Evolutionary conservation across 2,797 vertebrate species (phyloP), one percentile per base, ranked within the genome.

Genomic region (Trachurus trachurus): DNA sequence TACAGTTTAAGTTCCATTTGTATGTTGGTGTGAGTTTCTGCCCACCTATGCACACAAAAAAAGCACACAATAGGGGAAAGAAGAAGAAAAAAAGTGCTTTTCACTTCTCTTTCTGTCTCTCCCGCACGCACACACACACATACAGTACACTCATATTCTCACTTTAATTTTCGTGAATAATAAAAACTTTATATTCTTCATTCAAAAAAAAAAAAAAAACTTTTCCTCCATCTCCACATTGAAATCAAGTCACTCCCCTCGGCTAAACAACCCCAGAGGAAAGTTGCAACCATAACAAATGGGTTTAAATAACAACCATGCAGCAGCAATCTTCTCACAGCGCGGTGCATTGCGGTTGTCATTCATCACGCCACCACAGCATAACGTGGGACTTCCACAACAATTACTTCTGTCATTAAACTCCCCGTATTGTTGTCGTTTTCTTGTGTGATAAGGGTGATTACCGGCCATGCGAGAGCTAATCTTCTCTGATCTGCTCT

Each of bases 401-500:
- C 90, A 87, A 94, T 91, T 91, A 92, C 89, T 71, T 64, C 82
- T 80, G 71, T 83, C 90, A 92, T 94, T 92, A 93, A 93, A 89
- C 91, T 92, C 86, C 61, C 62, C 4, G 87, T 76, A 65, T 88
- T 87, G 89, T 91, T 91, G 90, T 89, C 69, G 76, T 89, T 93
- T 89, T 88, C 89, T 82, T 29, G 81, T 87, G 91, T 88, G 89
- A 95, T 94, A 93, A 91, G 90, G 84, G 70, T 80, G 90, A 94
- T 94, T 93, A 92, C 91, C 76, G 87, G 87, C 88, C 89, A 90
- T 90, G 85, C 76, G 74, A 71, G 75, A 81, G 66, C 89, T 94
- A 91, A 93, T 94, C 92, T 94, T 77, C 83, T 84, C 85, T 82
- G 78, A 92, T 94, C 93, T 90, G 89, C 88, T 86, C 75, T 87